Conservation (phyloP, 2,888 invertebrate genomes). For the Lamproptera curius region DNA sequence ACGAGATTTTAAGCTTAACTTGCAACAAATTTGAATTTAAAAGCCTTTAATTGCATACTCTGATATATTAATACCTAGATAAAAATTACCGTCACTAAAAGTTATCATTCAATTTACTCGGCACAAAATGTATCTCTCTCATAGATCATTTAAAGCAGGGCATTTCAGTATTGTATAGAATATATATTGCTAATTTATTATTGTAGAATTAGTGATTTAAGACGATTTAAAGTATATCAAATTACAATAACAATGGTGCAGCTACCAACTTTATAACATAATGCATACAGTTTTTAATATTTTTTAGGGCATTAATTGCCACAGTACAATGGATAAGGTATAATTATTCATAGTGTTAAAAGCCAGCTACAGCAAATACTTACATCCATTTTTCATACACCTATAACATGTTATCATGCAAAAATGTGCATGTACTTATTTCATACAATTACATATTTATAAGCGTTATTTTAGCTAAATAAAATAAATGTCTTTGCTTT, state of each 20-base stretch:
- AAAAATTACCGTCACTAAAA: neutral
- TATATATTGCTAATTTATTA: slow-evolving; percentile 10
- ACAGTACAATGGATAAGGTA: neutral
- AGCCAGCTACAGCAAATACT: too few relatives aligned
- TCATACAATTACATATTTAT: slow-evolving; percentile 4
- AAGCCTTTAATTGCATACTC: neutral
- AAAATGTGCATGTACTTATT: slow-evolving; percentile 10
- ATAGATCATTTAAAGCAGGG: neutral
- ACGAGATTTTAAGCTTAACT: neutral
- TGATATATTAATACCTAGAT: too few relatives aligned
- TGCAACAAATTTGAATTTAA: neutral
- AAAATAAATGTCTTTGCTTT: slow-evolving; percentile 16
- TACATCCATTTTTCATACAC: neutral
- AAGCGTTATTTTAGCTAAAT: slow-evolving; percentile 13
- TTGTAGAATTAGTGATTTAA: slow-evolving; percentile 4
- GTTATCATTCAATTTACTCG: neutral
- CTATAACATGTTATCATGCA: neutral
- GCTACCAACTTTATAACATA: neutral
- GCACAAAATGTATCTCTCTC: slow-evolving; percentile 1
- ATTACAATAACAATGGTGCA: neutral
- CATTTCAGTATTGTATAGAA: slow-evolving; percentile 8
- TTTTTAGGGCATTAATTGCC: neutral
- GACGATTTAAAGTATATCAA: neutral
- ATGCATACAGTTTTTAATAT: neutral
- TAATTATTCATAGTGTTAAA: neutral